Evolutionary conservation across 2,797 vertebrate species (phyloP), one percentile per base, ranked within the genome.

Genomic region (Austrolebias charrua): DNA sequence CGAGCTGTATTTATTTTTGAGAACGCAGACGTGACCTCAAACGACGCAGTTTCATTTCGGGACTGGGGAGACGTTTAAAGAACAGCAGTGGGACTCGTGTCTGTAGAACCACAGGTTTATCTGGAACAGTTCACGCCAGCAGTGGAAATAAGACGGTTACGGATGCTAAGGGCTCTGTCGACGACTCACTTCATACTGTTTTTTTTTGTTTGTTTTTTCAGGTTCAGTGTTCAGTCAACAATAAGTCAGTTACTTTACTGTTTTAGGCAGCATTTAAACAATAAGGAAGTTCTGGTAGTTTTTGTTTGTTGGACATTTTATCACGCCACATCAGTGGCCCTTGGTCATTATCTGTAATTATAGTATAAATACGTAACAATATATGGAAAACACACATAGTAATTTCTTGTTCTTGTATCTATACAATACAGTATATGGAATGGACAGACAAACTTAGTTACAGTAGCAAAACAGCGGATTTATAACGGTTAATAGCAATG

Each of bases 121-220:
- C 70, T 78, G 73, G 73, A 66, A 65, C 73, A 51, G 80, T 86
- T 89, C 42, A 70, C 33, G 68, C 45, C 68, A 66, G 83, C 75
- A 33, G 85, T 75, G 69, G 82, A 73, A 72, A 63, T 46, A 45
- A 76, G 70, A 47, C 19, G 49, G 69, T 58, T 35, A 63, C 88
- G 69, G 79, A 88, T 92, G 91, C 91, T 89, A 96, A 96, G 95
- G 95, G 95, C 95, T 96, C 95, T 82, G 93, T 93, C 85, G 84
- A 80, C 71, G 87, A 78, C 90, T 90, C 90, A 87, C 86, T 88
- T 77, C 65, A 85, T 86, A 66, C 82, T 89, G 85, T 92, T 90
- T 91, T 69, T 70, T 93, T 38, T 11, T 40, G 11, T 40, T 40
- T 91, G 35, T 2, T 38, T 38, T 13, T 40, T 40, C 92, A 93